These are phyloP conservation scores for Melierax canorus DNA, from an alignment of 2,113 vertebrate species.

Conservation along the genomic window DNA sequence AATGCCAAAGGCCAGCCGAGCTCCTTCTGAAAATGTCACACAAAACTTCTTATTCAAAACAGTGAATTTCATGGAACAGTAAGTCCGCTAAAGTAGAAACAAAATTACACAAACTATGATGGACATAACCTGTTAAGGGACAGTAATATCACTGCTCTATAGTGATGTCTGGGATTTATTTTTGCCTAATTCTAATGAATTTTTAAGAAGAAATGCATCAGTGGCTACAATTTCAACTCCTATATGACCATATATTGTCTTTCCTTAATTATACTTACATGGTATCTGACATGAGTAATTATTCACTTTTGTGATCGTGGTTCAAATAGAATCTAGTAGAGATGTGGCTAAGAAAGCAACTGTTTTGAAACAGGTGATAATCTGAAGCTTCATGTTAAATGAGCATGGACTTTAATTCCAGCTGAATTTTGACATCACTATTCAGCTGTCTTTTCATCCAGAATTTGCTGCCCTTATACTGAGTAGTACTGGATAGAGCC, in stretches of 20 bases:
- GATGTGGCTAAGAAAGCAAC: neutral
- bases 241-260: no score
- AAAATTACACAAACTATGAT: neutral
- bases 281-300: neutral
- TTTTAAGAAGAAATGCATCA: neutral
- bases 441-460: neutral
- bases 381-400: neutral
- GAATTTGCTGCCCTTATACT: neutral
- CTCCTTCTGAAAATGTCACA: neutral
- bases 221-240: neutral
- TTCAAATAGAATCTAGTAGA: neutral
- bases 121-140: neutral
- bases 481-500: neutral
- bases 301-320: neutral
- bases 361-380: neutral
- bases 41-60: neutral
- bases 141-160: neutral
- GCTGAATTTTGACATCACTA: neutral
- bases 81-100: neutral
- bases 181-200: neutral
- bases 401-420: neutral
- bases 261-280: neutral
- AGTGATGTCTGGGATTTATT: neutral
- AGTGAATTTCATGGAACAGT: neutral
- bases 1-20: neutral